A percentile compares a stretch with the other conserved stretches of the same genome.
phyloP scores from a whole-genome alignment of 2,113 vertebrate species.

The Artemisiospiza belli region DNA sequence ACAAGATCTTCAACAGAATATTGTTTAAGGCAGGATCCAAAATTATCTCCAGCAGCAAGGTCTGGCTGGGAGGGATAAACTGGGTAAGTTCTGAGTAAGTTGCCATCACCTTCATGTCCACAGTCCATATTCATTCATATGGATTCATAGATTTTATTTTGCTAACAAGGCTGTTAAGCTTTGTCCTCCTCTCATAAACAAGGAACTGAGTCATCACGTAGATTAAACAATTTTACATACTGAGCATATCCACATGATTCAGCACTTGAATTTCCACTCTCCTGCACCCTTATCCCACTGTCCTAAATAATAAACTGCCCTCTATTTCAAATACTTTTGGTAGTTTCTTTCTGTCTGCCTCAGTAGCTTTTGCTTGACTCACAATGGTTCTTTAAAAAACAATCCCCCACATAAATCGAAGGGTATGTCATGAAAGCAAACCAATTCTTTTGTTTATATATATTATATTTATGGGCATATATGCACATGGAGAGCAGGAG shows the following conservation, averaged over 20 bases:
- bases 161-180: background rate
- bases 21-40: background rate
- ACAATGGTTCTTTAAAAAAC: background rate
- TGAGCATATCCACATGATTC: background rate
- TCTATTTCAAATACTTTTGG: background rate
- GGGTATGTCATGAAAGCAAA: background rate
- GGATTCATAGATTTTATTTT: background rate
- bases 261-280: background rate
- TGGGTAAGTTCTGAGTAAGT: background rate
- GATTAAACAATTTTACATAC: background rate
- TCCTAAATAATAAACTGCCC: background rate
- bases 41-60: background rate
- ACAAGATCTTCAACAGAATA: background rate
- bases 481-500: background rate
- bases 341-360: background rate
- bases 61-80: background rate
- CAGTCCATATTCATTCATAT: background rate
- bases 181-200: background rate
- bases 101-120: background rate
- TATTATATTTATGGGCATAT: background rate
- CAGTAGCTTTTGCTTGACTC: background rate
- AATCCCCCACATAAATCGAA: background rate
- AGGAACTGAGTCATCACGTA: background rate
- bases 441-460: background rate
- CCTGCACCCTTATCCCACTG: background rate